These are phyloP conservation scores for Chelonus insularis DNA, from an alignment of 1,140 invertebrate species.

Conservation along the genomic window DNA sequence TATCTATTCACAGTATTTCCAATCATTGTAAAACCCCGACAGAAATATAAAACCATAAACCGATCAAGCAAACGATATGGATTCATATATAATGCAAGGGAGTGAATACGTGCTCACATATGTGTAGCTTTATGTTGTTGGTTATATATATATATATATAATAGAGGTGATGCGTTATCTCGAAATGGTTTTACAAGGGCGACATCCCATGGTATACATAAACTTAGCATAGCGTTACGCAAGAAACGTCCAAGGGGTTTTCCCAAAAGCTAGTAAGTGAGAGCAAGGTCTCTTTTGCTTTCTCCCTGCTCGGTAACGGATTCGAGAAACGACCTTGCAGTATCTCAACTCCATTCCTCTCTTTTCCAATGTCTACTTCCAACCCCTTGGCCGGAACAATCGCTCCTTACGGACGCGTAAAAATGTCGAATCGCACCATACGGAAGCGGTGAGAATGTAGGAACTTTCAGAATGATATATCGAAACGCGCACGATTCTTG, in stretches of 20 bases:
- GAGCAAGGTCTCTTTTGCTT: not conserved
- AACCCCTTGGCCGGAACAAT: constrained; percentile 40
- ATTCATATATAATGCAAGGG: constrained; percentile 51
- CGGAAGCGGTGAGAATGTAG: not conserved
- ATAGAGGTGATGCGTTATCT: constrained; percentile 53
- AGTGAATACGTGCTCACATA: constrained; percentile 24
- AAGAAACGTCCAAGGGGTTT: constrained; percentile 24
- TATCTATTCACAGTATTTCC: constrained; percentile 53
- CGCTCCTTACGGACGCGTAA: constrained; percentile 50
- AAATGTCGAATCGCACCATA: constrained; percentile 38
- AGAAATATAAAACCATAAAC: constrained; percentile 58
- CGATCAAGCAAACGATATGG: constrained; percentile 55
- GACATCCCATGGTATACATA: constrained; percentile 56
- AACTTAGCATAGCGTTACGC: constrained; percentile 48
- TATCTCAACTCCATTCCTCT: constrained; percentile 4
- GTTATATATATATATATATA: constrained; percentile 32
- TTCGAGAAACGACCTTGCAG: constrained; percentile 18
- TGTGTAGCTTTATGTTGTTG: constrained; percentile 34
- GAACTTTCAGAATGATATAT: constrained; percentile 18
- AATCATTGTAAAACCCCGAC: constrained; percentile 60
- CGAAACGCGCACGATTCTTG: constrained; percentile 3
- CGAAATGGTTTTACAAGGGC: constrained; percentile 60
- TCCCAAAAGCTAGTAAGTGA: not conserved
- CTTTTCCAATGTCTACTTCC: not conserved
- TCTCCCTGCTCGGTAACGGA: constrained; percentile 15